Conservation (phyloP, 2,797 vertebrate genomes). For the Sebastiscus albofasciatus region DNA sequence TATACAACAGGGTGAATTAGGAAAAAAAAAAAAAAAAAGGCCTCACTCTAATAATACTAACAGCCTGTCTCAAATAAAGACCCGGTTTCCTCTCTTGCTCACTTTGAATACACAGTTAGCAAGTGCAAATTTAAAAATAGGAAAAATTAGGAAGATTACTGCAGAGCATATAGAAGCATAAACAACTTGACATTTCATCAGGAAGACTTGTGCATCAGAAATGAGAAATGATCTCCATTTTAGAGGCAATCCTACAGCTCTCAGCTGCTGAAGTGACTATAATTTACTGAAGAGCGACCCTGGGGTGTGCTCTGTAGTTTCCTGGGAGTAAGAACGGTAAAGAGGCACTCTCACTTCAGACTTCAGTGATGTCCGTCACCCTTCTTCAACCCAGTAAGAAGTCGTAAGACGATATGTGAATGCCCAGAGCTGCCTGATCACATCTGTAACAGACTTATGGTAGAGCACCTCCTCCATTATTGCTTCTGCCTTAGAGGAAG, state of each 20-base stretch:
- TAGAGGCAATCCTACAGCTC: background rate
- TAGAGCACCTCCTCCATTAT: slow-evolving; percentile 19
- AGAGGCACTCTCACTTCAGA: slow-evolving; percentile 6
- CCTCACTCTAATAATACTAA: background rate
- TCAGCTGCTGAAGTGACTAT: slow-evolving; percentile 10
- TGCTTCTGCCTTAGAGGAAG: slow-evolving; percentile 12
- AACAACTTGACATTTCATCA: slow-evolving; percentile 43
- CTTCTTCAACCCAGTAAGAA: slow-evolving; percentile 18
- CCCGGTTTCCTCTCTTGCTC: background rate
- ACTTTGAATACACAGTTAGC: background rate
- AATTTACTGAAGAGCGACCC: slow-evolving; percentile 18
- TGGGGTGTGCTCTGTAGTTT: background rate
- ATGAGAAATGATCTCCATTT: background rate
- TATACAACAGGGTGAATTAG: background rate
- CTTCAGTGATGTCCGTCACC: background rate
- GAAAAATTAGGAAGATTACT: background rate
- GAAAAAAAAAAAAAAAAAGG: background rate
- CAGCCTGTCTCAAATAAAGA: background rate
- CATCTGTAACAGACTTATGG: slow-evolving; percentile 31
- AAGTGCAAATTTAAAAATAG: background rate
- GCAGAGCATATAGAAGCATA: background rate
- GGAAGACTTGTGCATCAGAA: background rate
- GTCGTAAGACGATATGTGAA: slow-evolving; percentile 29
- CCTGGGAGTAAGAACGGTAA: slow-evolving; percentile 5
- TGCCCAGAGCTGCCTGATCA: slow-evolving; percentile 22